These are phyloP conservation scores for Heterotilapia buettikoferi DNA, from an alignment of 2,113 vertebrate genomes.

Conservation along the genomic window DNA sequence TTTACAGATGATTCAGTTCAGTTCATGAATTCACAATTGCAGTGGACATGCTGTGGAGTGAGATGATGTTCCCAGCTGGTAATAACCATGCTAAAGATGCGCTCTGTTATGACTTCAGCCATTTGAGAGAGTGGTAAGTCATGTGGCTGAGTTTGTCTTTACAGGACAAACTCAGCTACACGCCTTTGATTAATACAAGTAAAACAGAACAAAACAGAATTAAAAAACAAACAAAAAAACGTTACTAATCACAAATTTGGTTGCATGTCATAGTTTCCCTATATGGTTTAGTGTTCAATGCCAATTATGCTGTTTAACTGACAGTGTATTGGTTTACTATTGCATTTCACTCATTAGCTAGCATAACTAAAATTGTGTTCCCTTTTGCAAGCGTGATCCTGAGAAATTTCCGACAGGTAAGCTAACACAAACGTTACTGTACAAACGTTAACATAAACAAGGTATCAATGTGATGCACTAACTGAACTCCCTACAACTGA, in stretches of 20 bases:
- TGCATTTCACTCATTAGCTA: not conserved
- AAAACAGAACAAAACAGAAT: not conserved
- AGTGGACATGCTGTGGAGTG: not conserved
- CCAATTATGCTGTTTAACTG: not conserved
- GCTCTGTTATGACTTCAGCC: not conserved
- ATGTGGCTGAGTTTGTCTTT: not conserved
- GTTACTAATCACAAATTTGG: not conserved
- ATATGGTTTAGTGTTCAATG: not conserved
- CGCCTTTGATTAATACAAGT: not conserved
- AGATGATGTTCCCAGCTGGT: not conserved
- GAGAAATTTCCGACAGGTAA: not conserved
- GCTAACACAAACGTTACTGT: not conserved
- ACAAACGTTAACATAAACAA: not conserved
- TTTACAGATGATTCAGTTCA: not conserved
- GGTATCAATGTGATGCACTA: not conserved
- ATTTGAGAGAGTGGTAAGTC: not conserved
- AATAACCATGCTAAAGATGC: not conserved
- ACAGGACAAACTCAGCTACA: not conserved
- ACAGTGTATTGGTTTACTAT: not conserved
- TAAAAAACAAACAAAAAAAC: not conserved
- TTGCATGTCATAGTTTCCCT: not conserved
- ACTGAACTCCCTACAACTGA: not conserved
- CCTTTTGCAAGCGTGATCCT: not conserved
- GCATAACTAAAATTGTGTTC: not conserved
- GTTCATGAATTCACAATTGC: not conserved